Percentiles rank a stretch among this genome's conserved stretches.
Conservation (phyloP, 2,113 vertebrate species). For the Ahaetulla prasina region DNA sequence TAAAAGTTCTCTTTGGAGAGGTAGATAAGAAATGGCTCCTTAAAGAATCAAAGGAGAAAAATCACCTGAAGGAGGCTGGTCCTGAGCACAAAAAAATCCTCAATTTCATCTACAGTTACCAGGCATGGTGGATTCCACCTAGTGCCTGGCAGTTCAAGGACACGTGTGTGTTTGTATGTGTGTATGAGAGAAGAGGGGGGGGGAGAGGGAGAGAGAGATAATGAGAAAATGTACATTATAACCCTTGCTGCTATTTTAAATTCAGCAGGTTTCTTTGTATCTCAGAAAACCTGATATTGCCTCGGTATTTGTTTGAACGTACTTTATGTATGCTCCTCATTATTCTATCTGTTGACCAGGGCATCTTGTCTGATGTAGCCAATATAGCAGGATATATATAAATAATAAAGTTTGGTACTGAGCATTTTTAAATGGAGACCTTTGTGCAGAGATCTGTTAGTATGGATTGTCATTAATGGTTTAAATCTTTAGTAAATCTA, state of each 20-base stretch:
- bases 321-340: neutral
- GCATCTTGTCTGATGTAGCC: neutral
- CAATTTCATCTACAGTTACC: neutral
- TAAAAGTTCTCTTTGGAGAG: neutral
- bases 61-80: neutral
- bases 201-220: neutral
- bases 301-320: neutral
- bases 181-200: neutral
- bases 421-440: slow-evolving; percentile 27
- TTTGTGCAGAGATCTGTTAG: slow-evolving; percentile 33
- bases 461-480: slow-evolving; percentile 4
- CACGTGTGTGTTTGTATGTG: neutral
- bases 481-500: neutral
- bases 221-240: neutral
- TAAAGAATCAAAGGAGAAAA: neutral
- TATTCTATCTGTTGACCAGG: neutral
- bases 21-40: neutral
- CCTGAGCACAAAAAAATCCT: neutral
- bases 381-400: neutral
- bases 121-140: neutral
- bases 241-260: neutral
- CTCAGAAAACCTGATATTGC: neutral
- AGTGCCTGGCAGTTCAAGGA: neutral
- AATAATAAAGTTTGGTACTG: slow-evolving; percentile 3
- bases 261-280: neutral